Percentiles rank a stretch among this genome's conserved stretches.
phyloP scores from a whole-genome alignment of 2,888 invertebrate genomes.

The Morpho deidamia region DNA sequence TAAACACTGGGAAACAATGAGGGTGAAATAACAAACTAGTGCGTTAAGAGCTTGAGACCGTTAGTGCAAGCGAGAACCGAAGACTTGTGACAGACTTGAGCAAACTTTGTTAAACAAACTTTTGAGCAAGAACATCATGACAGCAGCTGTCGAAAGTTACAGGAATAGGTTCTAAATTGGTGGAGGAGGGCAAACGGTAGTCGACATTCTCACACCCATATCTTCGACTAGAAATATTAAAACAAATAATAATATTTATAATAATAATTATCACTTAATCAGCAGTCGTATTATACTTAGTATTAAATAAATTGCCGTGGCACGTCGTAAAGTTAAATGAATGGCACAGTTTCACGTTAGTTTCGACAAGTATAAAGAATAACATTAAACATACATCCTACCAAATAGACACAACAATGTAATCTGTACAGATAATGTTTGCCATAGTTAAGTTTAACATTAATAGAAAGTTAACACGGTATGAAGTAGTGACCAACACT shows the following conservation, averaged over 20 bases:
- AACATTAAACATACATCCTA: conserved; percentile 38
- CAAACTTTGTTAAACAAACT: conserved; percentile 71
- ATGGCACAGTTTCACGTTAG: conserved; percentile 79
- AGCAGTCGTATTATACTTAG: conserved; percentile 74
- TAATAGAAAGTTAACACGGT: conserved; percentile 23
- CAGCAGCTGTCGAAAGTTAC: conserved; percentile 59
- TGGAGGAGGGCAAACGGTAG: conserved; percentile 47
- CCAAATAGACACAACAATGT: conserved; percentile 44
- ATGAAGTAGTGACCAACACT: conserved; percentile 21
- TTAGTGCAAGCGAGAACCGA: conserved; percentile 16
- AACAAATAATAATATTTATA: conserved; percentile 43
- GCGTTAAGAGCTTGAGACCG: conserved; percentile 26
- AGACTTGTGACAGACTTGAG: conserved; percentile 42
- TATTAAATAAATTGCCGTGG: conserved; percentile 70
- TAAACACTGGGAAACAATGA: conserved; percentile 56
- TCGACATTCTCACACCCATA: conserved; percentile 58
- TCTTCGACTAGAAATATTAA: conserved; percentile 74
- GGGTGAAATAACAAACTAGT: conserved; percentile 45
- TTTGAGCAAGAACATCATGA: conserved; percentile 72
- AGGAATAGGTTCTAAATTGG: conserved; percentile 37
- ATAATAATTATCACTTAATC: conserved; percentile 69
- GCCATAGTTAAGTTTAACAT: conserved; percentile 29
- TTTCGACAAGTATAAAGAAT: conserved; percentile 64
- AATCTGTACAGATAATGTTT: conserved; percentile 43
- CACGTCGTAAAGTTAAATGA: conserved; percentile 74